A percentile compares a stretch with the other conserved stretches of the same genome.
phyloP scores from a whole-genome alignment of 2,113 vertebrate species.

The Dendropsophus ebraccatus region DNA sequence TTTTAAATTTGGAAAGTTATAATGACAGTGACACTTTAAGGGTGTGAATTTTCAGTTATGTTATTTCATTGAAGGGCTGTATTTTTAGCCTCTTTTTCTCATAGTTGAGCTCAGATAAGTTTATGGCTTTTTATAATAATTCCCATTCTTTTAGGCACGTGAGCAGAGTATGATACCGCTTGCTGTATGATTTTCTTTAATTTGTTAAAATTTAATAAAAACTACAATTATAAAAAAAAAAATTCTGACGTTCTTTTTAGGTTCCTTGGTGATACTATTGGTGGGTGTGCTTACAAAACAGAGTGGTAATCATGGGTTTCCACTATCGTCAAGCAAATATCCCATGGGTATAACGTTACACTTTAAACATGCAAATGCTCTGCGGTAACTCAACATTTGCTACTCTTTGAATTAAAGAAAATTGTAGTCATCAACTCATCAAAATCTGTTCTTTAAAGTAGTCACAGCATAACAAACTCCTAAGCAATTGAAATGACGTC shows the following conservation, averaged over 20 bases:
- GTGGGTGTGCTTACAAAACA: neutral
- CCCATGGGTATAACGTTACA: neutral
- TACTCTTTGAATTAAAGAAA: neutral
- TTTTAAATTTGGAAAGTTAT: too few relatives aligned
- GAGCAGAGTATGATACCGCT: too few relatives aligned
- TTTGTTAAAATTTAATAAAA: too few relatives aligned
- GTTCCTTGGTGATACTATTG: neutral
- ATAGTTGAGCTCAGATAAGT: too few relatives aligned
- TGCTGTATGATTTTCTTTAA: too few relatives aligned
- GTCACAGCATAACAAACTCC: neutral
- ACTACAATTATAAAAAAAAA: too few relatives aligned
- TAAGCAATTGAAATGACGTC: slow-evolving; percentile 24
- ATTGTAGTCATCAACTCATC: slow-evolving; percentile 10
- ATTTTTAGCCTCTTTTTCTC: too few relatives aligned
- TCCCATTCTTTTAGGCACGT: too few relatives aligned
- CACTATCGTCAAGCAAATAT: neutral
- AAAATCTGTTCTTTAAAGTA: slow-evolving; percentile 12
- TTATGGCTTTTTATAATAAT: too few relatives aligned
- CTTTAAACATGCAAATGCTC: neutral
- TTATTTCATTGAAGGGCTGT: too few relatives aligned
- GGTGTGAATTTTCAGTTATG: too few relatives aligned
- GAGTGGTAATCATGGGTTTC: neutral
- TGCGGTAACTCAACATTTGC: neutral
- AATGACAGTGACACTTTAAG: too few relatives aligned
- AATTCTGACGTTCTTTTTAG: neutral